Evolutionary conservation across 2,888 invertebrate species (phyloP).

Genomic region (Microplitis manilae): DNA sequence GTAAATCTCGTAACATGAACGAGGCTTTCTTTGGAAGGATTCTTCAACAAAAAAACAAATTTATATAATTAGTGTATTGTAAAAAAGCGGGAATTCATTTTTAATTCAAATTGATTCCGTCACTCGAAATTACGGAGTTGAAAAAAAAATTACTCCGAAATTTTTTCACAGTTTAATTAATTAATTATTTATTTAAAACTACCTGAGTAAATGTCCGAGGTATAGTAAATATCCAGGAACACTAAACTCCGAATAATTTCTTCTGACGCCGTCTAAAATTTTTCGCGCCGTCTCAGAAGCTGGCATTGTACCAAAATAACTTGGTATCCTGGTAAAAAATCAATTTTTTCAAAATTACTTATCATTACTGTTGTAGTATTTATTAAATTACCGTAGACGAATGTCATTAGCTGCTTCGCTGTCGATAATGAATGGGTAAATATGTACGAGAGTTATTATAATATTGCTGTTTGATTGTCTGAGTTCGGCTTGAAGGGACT

Average conservation of each 20-base stretch:
- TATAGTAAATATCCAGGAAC: constrained; percentile 77
- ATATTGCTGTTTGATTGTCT: constrained; percentile 76
- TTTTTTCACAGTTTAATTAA: neutral
- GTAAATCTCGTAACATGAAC: constrained; percentile 75
- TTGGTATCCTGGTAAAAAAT: constrained; percentile 74
- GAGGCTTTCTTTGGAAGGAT: constrained; percentile 77
- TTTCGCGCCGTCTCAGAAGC: constrained; percentile 75
- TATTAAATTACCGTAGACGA: constrained; percentile 73
- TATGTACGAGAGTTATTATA: constrained; percentile 76
- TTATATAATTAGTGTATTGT: constrained; percentile 14
- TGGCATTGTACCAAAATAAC: constrained; percentile 78
- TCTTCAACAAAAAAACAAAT: constrained; percentile 61
- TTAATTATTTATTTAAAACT: constrained; percentile 1
- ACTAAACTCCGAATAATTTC: constrained; percentile 77
- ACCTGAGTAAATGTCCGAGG: constrained; percentile 75
- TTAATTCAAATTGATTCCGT: neutral
- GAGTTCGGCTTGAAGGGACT: constrained; percentile 77
- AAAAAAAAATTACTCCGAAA: too few relatives aligned
- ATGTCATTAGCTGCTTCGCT: constrained; percentile 74
- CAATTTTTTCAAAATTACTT: too few relatives aligned
- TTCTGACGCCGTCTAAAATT: constrained; percentile 77
- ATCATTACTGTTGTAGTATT: too few relatives aligned
- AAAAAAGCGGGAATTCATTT: neutral
- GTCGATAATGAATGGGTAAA: constrained; percentile 78
- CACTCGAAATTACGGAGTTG: too few relatives aligned